Evolutionary conservation across 2,113 vertebrate species (phyloP), one percentile per base, ranked within the genome.

Genomic region (Siniperca knerii): DNA sequence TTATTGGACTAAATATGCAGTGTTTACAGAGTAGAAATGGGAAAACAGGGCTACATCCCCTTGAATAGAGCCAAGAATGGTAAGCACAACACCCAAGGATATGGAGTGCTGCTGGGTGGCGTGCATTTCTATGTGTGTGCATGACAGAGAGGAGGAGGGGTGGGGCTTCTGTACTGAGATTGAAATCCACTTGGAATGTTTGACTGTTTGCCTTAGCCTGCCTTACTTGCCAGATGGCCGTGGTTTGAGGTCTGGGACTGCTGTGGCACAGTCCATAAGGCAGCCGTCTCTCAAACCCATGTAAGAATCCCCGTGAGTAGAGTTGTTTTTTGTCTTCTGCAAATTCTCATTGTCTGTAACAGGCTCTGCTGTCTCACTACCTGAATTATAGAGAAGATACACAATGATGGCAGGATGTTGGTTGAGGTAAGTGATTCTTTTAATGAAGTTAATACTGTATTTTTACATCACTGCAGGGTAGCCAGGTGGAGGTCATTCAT

Each of bases 211-310:
- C 84, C 67, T 84, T 82, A 72, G 72, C 84, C 75, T 69, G 78
- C 50, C 79, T 91, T 64, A 55, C 64, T 73, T 89, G 86, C 93
- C 94, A 95, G 91, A 94, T 95, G 94, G 94, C 82, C 73, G 4
- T 78, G 79, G 84, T 88, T 89, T 85, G 87, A 85, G 93, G 76
- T 87, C 55, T 90, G 93, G 91, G 94, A 93, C 92, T 64, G 83
- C 66, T 71, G 50, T 46, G 82, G 90, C 91, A 68, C 93, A 93
- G 92, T 92, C 93, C 93, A 93, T 94, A 95, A 90, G 93, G 94
- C 91, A 86, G 90, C 84, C 83, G 84, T 90, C 90, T 89, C 92
- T 93, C 91, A 88, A 87, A 92, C 67, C 84, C 92, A 61, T 92
- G 93, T 92, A 91, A 73, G 81, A 91, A 93, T 92, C 90, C 93